Percentiles rank a stretch among this genome's conserved stretches.
phyloP scores from a whole-genome alignment of 92 coral and sea anemone species.

The Palythoa heliodiscus region DNA sequence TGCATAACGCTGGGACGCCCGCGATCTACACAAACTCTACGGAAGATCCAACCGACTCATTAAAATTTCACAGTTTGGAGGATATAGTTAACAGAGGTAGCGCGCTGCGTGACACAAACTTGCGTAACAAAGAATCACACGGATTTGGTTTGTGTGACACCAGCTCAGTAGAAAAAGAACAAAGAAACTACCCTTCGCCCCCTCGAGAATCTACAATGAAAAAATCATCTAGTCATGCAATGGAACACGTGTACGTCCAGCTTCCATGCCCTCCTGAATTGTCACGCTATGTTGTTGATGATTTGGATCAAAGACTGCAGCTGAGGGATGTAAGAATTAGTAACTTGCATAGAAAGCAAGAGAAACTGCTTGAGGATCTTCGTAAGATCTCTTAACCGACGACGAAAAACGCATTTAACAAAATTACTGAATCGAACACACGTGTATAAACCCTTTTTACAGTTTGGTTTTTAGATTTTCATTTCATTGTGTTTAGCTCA shows the following conservation, averaged over 20 bases:
- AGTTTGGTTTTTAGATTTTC: not conserved
- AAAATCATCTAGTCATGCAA: not conserved
- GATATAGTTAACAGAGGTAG: not conserved
- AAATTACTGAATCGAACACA: not conserved
- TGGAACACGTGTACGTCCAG: not conserved
- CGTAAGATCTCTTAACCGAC: conserved; percentile 10
- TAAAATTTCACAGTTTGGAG: not conserved
- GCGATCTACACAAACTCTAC: not conserved
- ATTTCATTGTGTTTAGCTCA: not conserved
- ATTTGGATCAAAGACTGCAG: conserved; percentile 39
- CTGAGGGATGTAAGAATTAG: conserved; percentile 16
- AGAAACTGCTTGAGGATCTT: conserved; percentile 21
- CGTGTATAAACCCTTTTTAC: not conserved
- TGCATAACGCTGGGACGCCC: not conserved
- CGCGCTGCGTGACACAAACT: conserved; percentile 8
- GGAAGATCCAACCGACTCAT: not conserved
- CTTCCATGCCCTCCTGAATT: not conserved
- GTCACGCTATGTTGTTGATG: not conserved
- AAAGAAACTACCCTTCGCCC: not conserved
- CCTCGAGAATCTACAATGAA: not conserved
- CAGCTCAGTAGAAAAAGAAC: not conserved
- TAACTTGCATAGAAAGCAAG: conserved; percentile 26
- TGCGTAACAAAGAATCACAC: not conserved
- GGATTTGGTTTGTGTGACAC: not conserved
- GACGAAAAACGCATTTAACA: conserved; percentile 4